Conservation (phyloP, 2,888 invertebrate species). For the Atethmia centrago region DNA sequence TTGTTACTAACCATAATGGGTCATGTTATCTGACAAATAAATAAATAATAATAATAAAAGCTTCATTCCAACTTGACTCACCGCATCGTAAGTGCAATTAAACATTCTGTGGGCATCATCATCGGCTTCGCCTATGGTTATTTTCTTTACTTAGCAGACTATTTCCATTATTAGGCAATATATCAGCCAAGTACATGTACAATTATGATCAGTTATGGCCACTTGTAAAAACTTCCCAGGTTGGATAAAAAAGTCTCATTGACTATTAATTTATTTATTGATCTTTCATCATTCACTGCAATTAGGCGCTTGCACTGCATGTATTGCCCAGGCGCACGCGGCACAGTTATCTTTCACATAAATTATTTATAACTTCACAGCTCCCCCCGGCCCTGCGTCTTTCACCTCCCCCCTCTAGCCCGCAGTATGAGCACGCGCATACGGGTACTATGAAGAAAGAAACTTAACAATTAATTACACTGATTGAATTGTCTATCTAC, state of each 20-base stretch:
- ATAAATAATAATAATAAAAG: neutral
- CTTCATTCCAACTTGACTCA: neutral
- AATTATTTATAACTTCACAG: constrained; percentile 78
- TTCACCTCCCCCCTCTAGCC: constrained; percentile 37
- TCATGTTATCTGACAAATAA: too few relatives aligned
- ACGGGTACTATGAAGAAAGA: constrained; percentile 79
- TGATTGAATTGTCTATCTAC: constrained; percentile 82
- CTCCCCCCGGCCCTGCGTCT: constrained; percentile 57
- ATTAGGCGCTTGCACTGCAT: constrained; percentile 67
- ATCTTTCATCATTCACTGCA: constrained; percentile 73
- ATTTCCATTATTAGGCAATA: constrained; percentile 53
- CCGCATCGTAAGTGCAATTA: constrained; percentile 7
- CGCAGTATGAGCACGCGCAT: constrained; percentile 72
- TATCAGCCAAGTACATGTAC: constrained; percentile 53
- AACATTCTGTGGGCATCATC: constrained; percentile 14
- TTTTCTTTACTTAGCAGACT: constrained; percentile 22
- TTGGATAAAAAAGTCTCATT: constrained; percentile 72
- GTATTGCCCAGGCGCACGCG: constrained; percentile 73
- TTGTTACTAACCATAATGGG: too few relatives aligned
- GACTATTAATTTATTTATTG: constrained; percentile 76
- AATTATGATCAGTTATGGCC: constrained; percentile 64
- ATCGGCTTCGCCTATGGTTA: constrained; percentile 10
- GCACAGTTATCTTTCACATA: constrained; percentile 81
- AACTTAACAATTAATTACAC: constrained; percentile 81
- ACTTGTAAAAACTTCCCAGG: constrained; percentile 71